phyloP scores from a whole-genome alignment of 2,113 vertebrate genomes.

The Nycticorax nycticorax region DNA sequence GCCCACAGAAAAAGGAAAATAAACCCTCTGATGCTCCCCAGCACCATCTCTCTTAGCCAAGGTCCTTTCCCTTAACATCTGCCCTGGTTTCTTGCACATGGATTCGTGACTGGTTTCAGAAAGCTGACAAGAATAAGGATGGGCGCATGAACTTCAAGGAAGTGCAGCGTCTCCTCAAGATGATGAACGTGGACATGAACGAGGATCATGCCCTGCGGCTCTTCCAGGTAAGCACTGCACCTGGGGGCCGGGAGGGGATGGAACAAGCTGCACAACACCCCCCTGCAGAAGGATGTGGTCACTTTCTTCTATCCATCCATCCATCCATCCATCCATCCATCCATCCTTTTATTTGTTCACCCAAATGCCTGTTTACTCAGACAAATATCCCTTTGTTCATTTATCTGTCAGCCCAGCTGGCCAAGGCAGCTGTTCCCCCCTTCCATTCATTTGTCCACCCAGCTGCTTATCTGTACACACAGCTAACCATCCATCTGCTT shows the following conservation, averaged over 20 bases:
- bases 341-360: background rate
- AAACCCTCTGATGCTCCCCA: background rate
- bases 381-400: background rate
- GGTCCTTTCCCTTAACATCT: conserved; percentile 76
- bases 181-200: conserved; percentile 96
- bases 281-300: background rate
- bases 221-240: conserved; percentile 79
- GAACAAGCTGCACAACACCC: background rate
- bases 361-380: background rate
- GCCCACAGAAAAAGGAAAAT: background rate
- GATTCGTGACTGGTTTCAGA: conserved; percentile 93
- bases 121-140: conserved; percentile 93
- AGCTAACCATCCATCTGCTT: background rate
- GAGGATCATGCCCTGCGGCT: conserved; percentile 85
- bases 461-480: background rate
- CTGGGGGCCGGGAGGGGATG: background rate
- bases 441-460: background rate
- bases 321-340: background rate
- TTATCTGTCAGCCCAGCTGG: background rate
- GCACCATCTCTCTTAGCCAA: background rate
- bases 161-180: conserved; percentile 84
- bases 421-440: background rate
- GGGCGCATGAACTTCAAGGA: conserved; percentile 93
- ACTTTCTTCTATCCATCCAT: background rate
- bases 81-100: conserved; percentile 72